phyloP scores from a whole-genome alignment of 2,797 vertebrate genomes.

The Ambastaia sidthimunki region DNA sequence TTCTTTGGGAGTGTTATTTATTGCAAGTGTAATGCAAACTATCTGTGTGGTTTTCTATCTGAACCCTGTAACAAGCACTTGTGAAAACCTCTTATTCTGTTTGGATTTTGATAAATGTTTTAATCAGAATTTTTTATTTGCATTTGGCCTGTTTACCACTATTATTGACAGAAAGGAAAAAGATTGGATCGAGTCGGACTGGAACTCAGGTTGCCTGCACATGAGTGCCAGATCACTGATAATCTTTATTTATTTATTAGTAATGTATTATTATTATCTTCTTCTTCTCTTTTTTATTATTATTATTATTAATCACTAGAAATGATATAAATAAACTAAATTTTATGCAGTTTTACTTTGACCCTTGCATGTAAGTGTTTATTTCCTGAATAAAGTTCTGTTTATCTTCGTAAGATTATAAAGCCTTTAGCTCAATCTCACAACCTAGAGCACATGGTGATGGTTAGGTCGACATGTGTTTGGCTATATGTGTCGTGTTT shows the following conservation, averaged over 20 bases:
- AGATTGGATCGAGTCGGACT: neutral
- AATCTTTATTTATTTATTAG: too few relatives aligned
- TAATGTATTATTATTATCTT: too few relatives aligned
- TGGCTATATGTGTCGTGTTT: slow-evolving; percentile 30
- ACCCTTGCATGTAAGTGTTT: too few relatives aligned
- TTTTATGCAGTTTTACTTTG: neutral
- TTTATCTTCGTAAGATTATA: neutral
- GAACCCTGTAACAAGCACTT: slow-evolving; percentile 67
- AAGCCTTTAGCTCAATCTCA: neutral
- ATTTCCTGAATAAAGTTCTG: neutral
- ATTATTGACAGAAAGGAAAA: neutral
- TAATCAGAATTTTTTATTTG: slow-evolving; percentile 47
- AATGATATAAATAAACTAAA: neutral
- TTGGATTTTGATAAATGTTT: neutral
- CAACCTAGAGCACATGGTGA: slow-evolving; percentile 38
- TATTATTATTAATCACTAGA: neutral
- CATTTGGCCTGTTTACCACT: slow-evolving; percentile 17
- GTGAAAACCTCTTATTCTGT: neutral
- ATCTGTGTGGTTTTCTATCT: neutral
- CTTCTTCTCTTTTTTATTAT: too few relatives aligned
- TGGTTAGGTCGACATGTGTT: slow-evolving; percentile 61
- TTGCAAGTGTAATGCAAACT: slow-evolving; percentile 42
- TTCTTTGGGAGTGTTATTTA: slow-evolving; percentile 51
- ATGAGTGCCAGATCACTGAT: neutral
- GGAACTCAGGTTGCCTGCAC: neutral